Evolutionary conservation across 2,888 invertebrate species (phyloP).

Genomic region (Stegophylla sp.): DNA sequence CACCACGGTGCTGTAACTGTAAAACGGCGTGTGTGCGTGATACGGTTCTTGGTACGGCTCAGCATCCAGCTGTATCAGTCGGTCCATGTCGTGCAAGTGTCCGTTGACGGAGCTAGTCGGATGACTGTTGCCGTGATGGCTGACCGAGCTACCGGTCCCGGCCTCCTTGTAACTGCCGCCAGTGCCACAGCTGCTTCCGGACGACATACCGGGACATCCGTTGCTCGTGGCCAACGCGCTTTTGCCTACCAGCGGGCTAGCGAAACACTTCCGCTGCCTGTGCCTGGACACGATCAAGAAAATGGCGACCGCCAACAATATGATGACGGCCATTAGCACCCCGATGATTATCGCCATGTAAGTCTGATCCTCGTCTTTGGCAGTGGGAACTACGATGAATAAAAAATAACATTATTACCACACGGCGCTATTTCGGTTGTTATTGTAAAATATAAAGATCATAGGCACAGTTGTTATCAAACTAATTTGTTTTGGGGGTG

Average conservation of each 20-base stretch:
- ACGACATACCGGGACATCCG: constrained; percentile 61
- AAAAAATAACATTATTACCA: not conserved
- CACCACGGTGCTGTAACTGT: constrained; percentile 77
- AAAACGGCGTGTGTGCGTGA: constrained; percentile 78
- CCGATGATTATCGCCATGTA: constrained; percentile 81
- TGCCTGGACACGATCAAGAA: constrained; percentile 76
- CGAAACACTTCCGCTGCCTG: constrained; percentile 76
- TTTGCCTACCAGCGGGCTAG: constrained; percentile 74
- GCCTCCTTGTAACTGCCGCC: constrained; percentile 65
- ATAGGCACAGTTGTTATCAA: no score
- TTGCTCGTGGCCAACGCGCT: constrained; percentile 64
- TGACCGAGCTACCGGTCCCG: constrained; percentile 61
- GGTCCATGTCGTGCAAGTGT: constrained; percentile 66
- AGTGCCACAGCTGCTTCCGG: constrained; percentile 63
- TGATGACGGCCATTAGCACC: constrained; percentile 76
- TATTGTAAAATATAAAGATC: no score
- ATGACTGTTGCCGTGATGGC: constrained; percentile 38
- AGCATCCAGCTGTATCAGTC: constrained; percentile 73
- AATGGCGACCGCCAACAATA: constrained; percentile 74
- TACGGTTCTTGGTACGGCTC: constrained; percentile 77
- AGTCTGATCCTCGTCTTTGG: constrained; percentile 74
- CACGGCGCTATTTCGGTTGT: no score
- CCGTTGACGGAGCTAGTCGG: constrained; percentile 27
- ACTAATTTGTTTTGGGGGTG: no score
- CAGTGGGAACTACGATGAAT: constrained; percentile 69